Conservation (phyloP, 2,888 invertebrate species). For the Ennomos quercinarius region DNA sequence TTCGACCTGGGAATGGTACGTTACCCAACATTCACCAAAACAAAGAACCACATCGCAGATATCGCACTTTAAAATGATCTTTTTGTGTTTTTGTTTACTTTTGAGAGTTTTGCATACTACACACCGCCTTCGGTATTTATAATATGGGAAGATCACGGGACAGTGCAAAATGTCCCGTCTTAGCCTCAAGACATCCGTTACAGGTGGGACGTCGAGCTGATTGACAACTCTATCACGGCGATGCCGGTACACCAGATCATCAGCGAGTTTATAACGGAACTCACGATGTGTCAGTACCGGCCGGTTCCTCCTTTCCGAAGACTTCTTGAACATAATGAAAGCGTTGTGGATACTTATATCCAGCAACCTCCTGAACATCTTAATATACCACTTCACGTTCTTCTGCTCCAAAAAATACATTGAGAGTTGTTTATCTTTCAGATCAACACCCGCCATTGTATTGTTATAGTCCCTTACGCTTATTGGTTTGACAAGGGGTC, state of each 20-base stretch:
- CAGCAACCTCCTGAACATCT: constrained; percentile 38
- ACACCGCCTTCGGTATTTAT: constrained; percentile 19
- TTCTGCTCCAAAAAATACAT: constrained; percentile 42
- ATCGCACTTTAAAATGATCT: not conserved
- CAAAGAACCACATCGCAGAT: not conserved
- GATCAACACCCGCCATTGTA: constrained; percentile 41
- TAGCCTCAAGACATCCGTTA: constrained; percentile 15
- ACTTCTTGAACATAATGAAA: constrained; percentile 23
- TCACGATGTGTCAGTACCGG: constrained; percentile 24
- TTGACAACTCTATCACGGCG: not conserved
- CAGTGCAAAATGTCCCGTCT: constrained; percentile 26
- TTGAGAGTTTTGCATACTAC: constrained; percentile 8
- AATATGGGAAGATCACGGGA: constrained; percentile 6
- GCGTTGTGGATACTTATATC: constrained; percentile 38
- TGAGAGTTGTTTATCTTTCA: constrained; percentile 42
- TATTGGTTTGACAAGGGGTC: constrained; percentile 26
- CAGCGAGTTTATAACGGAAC: constrained; percentile 14
- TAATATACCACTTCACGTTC: constrained; percentile 41
- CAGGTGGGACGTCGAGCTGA: no score
- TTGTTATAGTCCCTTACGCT: constrained; percentile 34
- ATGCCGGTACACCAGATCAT: constrained; percentile 17
- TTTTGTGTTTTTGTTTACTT: constrained; percentile 13
- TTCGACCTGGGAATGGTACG: not conserved
- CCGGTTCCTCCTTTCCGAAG: constrained; percentile 14
- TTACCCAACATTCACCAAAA: not conserved